These are phyloP conservation scores for Agapetus fuscipes DNA, from an alignment of 2,888 invertebrate genomes.

Conservation along the genomic window DNA sequence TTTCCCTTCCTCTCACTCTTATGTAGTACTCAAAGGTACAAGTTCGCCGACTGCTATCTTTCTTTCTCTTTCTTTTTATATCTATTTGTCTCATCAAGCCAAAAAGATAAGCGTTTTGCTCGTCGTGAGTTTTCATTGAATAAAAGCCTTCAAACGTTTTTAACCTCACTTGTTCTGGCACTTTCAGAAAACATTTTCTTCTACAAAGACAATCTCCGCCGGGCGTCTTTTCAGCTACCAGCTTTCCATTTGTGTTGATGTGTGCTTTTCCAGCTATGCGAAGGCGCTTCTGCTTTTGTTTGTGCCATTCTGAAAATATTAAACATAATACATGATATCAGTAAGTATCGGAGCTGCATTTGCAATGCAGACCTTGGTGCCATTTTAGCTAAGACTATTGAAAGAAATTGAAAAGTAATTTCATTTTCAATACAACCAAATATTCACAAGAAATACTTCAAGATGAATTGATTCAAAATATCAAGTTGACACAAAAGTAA, in stretches of 20 bases:
- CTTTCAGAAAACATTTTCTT: conserved; percentile 42
- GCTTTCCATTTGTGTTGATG: conserved; percentile 46
- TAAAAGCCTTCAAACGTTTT: conserved; percentile 48
- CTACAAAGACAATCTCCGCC: conserved; percentile 47
- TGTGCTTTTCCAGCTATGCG: conserved; percentile 47
- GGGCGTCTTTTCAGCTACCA: conserved; percentile 45
- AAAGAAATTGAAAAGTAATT: no score
- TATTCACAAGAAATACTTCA: no score
- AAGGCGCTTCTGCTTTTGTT: conserved; percentile 46
- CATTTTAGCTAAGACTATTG: no score
- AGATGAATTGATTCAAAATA: no score
- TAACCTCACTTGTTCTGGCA: conserved; percentile 40
- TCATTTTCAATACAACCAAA: no score
- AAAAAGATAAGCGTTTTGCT: conserved; percentile 49
- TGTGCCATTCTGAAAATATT: conserved; percentile 45
- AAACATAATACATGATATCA: no score
- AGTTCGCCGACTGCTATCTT: conserved; percentile 43
- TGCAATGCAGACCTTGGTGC: no score
- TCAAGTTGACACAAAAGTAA: no score
- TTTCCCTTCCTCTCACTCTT: conserved; percentile 44
- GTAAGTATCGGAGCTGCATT: no score
- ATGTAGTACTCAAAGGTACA: conserved; percentile 49
- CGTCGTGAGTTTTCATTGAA: conserved; percentile 47
- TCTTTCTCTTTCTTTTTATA: conserved; percentile 46
- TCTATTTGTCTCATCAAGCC: conserved; percentile 49